Base-by-base conservation (phyloP, 1,140 invertebrate genomes). In the Chymomyza costata region DNA sequence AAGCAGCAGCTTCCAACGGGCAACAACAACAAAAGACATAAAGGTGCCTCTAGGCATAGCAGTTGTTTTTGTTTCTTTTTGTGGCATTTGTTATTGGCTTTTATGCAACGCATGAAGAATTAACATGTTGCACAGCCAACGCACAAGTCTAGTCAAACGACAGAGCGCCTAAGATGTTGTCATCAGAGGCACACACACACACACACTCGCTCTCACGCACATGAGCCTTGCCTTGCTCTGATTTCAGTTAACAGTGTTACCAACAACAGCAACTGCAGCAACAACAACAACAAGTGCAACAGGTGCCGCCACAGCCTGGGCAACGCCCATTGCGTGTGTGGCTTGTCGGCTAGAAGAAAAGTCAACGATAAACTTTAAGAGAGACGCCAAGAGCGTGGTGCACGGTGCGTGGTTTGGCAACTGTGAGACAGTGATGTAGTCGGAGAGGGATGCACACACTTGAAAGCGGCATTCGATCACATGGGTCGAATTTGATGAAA, bases 281-380 rank as follows among this genome's bases (percentile, higher is more conserved):
- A 35, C 50, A 38, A 43, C 39, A 35, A 48, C 52, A 48, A 15
- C 35, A 46, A 41, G 37, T 47, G 60, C 57, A 56, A 52, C 40
- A 13, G 41, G 11, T 37, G 57, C 61, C 70, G 66, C 71, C 21
- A 25, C 8, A 71, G 70, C 70, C 71, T 58, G 71, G n/a, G 56
- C 65, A 44, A 74, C 71, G 73, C 71, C 73, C 73, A 76, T 76
- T 76, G 71, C 71, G 71, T 76, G 73, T 48, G 69, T n/a, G 53
- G 65, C 43, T 48, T 32, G 39, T 44, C 44, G 40, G 35, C 65
- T 56, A 65, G 55, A 74, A 69, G 50, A 64, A 64, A 44, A 46
- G 44, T 50, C 53, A n/a, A 63, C 74, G 69, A 76, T 76, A 76
- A 69, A 55, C 53, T 34, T 35, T 60, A 60, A 38, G 31, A 43